These are phyloP conservation scores for Isotomurus palustris DNA, from an alignment of 2,888 invertebrate species.

Conservation along the genomic window DNA sequence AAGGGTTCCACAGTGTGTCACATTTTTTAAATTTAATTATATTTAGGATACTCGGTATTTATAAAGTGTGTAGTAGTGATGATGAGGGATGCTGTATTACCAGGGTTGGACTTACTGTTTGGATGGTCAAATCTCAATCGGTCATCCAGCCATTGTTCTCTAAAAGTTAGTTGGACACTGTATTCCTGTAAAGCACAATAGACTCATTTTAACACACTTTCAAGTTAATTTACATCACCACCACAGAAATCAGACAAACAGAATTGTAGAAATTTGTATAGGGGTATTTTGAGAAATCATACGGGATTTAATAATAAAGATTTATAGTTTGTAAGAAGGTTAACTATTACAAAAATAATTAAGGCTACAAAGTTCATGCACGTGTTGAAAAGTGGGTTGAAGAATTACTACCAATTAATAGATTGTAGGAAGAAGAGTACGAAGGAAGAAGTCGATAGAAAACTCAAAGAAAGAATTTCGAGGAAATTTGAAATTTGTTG, in stretches of 20 bases:
- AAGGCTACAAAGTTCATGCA: too few species aligned
- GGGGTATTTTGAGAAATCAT: background rate
- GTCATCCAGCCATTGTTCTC: constrained; percentile 95
- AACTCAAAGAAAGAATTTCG: background rate
- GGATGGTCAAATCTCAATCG: constrained; percentile 80
- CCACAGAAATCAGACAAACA: background rate
- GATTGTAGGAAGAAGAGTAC: background rate
- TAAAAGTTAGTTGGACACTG: constrained; percentile 93
- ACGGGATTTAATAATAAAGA: background rate
- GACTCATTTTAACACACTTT: too few species aligned
- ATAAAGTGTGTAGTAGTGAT: too few species aligned
- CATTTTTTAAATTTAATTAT: too few species aligned
- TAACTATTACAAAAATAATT: too few species aligned
- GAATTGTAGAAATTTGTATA: background rate
- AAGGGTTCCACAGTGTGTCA: too few species aligned
- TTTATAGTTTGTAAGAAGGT: background rate
- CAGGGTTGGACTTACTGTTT: constrained; percentile 40
- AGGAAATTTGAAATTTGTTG: background rate
- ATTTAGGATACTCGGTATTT: too few species aligned
- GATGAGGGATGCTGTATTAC: too few species aligned
- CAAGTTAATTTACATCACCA: too few species aligned
- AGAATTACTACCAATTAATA: too few species aligned
- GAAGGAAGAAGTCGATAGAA: background rate
- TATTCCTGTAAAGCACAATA: constrained; percentile 89
- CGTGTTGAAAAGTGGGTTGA: too few species aligned